Percentiles rank a stretch among this genome's conserved stretches.
Evolutionary conservation across 2,113 vertebrate species (phyloP).

Genomic region (Seriola aureovittata): DNA sequence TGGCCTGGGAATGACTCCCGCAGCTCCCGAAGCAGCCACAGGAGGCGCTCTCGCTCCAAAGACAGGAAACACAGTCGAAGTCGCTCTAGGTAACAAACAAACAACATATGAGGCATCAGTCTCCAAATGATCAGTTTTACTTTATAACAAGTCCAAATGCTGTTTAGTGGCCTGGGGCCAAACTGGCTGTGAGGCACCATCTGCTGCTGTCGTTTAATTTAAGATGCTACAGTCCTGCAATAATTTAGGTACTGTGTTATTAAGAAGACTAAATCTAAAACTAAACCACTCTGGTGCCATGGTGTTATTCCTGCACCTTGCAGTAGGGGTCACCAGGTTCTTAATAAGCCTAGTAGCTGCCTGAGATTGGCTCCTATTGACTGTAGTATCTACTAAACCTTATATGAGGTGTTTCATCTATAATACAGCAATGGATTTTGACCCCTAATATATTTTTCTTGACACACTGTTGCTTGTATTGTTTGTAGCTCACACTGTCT

Average conservation of each 20-base stretch:
- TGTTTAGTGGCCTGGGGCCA: neutral
- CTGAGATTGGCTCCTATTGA: neutral
- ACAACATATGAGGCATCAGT: neutral
- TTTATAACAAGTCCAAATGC: too few relatives aligned
- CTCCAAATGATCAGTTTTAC: neutral
- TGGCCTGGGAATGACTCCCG: slow-evolving; percentile 85
- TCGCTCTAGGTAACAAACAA: slow-evolving; percentile 83
- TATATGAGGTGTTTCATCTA: too few relatives aligned
- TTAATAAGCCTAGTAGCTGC: neutral
- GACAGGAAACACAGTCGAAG: slow-evolving; percentile 89
- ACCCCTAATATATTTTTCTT: too few relatives aligned
- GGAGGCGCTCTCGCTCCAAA: slow-evolving; percentile 90
- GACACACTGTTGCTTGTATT: too few relatives aligned
- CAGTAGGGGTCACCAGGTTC: slow-evolving; percentile 3
- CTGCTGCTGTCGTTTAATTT: neutral
- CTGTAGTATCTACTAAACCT: neutral
- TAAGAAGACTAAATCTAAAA: neutral
- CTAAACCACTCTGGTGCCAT: neutral
- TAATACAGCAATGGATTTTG: too few relatives aligned
- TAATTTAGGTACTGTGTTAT: neutral
- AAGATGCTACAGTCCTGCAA: neutral
- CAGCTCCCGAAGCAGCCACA: slow-evolving; percentile 87
- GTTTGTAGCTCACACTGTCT: too few relatives aligned
- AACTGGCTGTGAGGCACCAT: neutral
- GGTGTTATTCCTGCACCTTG: too few relatives aligned